phyloP scores from a whole-genome alignment of 2,888 invertebrate genomes.

The Pantelozetes paolii region DNA sequence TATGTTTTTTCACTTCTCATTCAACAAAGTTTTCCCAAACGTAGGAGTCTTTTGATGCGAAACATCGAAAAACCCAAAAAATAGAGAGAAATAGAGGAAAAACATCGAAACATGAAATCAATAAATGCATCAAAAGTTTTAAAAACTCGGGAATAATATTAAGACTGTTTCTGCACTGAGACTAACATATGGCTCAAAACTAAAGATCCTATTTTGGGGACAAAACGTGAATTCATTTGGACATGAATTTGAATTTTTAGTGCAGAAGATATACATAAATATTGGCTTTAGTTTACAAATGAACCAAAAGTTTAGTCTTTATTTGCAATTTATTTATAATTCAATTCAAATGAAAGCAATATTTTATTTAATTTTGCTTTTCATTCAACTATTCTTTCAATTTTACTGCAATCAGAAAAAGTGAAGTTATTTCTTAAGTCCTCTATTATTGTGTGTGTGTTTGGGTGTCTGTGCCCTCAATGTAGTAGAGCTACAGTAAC shows the following conservation, averaged over 20 bases:
- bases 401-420: not conserved
- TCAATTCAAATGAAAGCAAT: not conserved
- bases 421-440: slow-evolving; percentile 5
- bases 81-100: too few relatives aligned
- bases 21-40: not conserved
- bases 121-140: slow-evolving; percentile 20
- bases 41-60: slow-evolving; percentile 5
- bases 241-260: not conserved
- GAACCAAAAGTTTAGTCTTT: not conserved
- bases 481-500: too few relatives aligned
- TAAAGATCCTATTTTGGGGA: too few relatives aligned
- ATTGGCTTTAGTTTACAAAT: not conserved
- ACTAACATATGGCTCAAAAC: not conserved
- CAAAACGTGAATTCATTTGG: too few relatives aligned
- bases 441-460: slow-evolving; percentile 1
- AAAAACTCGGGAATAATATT: not conserved
- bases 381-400: not conserved
- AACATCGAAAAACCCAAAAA: not conserved
- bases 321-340: not conserved
- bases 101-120: slow-evolving; percentile 5
- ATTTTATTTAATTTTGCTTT: not conserved
- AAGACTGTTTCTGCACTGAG: not conserved
- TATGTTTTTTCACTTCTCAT: not conserved
- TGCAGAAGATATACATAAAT: not conserved
- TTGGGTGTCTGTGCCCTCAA: slow-evolving; percentile 6